A percentile compares a stretch with the other conserved stretches of the same genome.
These are phyloP conservation scores for Labrus mixtus DNA, from an alignment of 2,113 vertebrate species.

Conservation along the genomic window DNA sequence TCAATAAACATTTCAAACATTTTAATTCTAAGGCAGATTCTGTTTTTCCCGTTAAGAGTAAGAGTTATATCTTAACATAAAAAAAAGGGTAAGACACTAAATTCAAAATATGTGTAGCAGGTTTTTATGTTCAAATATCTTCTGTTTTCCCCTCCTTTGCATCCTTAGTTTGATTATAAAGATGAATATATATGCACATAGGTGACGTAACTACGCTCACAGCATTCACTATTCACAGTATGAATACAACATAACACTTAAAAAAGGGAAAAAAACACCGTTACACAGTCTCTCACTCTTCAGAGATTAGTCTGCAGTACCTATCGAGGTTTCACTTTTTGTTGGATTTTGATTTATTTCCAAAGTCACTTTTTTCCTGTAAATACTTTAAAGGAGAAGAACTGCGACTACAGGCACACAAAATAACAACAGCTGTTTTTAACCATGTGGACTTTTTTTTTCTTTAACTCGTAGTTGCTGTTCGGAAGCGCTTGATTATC, in stretches of 20 bases:
- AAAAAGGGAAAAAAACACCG: slow-evolving; percentile 28
- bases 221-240: slow-evolving; percentile 62
- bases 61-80: too few species aligned
- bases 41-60: too few species aligned
- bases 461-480: slow-evolving; percentile 27
- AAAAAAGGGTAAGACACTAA: too few species aligned
- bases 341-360: too few species aligned
- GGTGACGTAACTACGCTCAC: slow-evolving; percentile 1
- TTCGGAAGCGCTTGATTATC: slow-evolving; percentile 33
- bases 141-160: too few species aligned
- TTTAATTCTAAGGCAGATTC: too few species aligned
- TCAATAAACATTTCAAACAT: too few species aligned
- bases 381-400: not conserved
- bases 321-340: not conserved
- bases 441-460: slow-evolving; percentile 40
- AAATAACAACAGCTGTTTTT: not conserved
- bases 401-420: not conserved
- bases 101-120: not conserved
- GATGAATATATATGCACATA: slow-evolving; percentile 42
- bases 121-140: too few species aligned
- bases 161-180: not conserved
- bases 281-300: not conserved
- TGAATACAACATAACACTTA: slow-evolving; percentile 20
- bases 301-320: too few species aligned
- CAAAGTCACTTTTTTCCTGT: too few species aligned